Percentiles rank a stretch among this genome's conserved stretches.
phyloP scores from a whole-genome alignment of 2,888 invertebrate genomes.

The Cephus nigrinus region DNA sequence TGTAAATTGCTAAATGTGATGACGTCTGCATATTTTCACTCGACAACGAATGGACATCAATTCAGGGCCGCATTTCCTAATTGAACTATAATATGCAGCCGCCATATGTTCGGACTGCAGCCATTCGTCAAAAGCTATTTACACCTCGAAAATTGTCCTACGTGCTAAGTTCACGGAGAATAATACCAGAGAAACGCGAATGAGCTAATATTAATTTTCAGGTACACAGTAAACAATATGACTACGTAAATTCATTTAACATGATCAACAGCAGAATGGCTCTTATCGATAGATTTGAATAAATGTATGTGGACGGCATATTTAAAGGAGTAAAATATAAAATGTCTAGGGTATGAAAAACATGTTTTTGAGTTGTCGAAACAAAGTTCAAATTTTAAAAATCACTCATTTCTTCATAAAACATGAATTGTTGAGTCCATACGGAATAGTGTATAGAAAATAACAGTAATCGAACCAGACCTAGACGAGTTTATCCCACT shows the following conservation, averaged over 20 bases:
- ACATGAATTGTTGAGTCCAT: neutral
- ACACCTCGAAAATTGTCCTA: neutral
- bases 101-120: neutral
- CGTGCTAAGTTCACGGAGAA: neutral
- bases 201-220: neutral
- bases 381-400: neutral
- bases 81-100: neutral
- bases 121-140: neutral
- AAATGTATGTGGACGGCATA: neutral
- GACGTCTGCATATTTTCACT: neutral
- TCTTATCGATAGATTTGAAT: neutral
- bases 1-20: neutral
- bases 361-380: neutral
- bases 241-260: neutral
- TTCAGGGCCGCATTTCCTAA: neutral
- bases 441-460: conserved; percentile 27
- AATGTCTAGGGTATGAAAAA: neutral
- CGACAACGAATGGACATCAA: neutral
- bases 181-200: neutral
- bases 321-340: neutral
- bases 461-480: conserved; percentile 9
- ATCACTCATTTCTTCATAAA: neutral
- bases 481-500: conserved; percentile 23
- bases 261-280: neutral
- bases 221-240: neutral